Evolutionary conservation across 2,113 vertebrate species (phyloP).

Genomic region (Piprites chloris): DNA sequence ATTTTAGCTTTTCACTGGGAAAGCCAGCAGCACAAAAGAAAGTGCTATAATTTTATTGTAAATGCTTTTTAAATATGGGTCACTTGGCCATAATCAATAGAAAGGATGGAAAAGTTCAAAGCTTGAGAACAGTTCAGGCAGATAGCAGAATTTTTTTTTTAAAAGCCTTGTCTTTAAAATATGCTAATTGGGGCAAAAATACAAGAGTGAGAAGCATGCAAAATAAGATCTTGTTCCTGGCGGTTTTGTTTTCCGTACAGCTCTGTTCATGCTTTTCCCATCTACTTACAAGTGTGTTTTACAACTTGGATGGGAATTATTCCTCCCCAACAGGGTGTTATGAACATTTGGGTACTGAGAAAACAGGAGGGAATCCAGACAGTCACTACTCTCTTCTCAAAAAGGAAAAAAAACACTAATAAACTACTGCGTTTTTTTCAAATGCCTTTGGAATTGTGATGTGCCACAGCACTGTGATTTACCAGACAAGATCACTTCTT

Average conservation of each 20-base stretch:
- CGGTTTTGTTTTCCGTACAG: conserved; percentile 2
- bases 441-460: neutral
- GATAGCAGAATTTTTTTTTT: neutral
- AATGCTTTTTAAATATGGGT: conserved; percentile 89
- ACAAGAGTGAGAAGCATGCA: conserved; percentile 40
- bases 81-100: conserved; percentile 64
- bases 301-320: conserved; percentile 31
- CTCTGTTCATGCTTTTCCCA: conserved; percentile 44
- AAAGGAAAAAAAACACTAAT: neutral
- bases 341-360: neutral
- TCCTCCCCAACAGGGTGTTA: conserved; percentile 35
- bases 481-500: neutral
- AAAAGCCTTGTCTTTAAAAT: conserved; percentile 53
- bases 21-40: conserved; percentile 73
- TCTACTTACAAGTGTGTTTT: conserved; percentile 46
- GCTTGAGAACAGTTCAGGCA: conserved; percentile 43
- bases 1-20: conserved; percentile 80
- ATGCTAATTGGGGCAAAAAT: conserved; percentile 63
- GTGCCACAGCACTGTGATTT: neutral
- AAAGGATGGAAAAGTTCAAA: conserved; percentile 67
- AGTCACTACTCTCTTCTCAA: neutral
- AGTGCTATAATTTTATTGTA: conserved; percentile 82
- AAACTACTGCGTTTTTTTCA: neutral
- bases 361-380: neutral
- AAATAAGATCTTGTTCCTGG: conserved; percentile 39